Percentiles rank a stretch among this genome's conserved stretches.
Evolutionary conservation across 2,797 vertebrate species (phyloP).

Genomic region (Pagetopsis macropterus): DNA sequence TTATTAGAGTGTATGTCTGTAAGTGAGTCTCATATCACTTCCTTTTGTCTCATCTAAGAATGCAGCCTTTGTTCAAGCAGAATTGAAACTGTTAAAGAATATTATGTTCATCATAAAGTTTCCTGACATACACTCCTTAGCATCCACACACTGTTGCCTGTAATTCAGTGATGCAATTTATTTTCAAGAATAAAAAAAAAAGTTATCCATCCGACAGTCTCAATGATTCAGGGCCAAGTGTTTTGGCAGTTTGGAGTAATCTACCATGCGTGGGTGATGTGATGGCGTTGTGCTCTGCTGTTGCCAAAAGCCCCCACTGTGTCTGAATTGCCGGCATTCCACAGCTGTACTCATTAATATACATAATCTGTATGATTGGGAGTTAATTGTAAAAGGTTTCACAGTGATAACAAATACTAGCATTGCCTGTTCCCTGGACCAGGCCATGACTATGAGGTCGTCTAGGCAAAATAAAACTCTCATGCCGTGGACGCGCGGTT

Average conservation of each 20-base stretch:
- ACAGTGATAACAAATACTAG: slow-evolving; percentile 1
- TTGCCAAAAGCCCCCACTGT: slow-evolving; percentile 37
- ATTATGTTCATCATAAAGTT: slow-evolving; percentile 10
- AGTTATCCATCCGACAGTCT: slow-evolving; percentile 16
- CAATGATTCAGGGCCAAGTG: slow-evolving; percentile 41
- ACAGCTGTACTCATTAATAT: slow-evolving; percentile 42
- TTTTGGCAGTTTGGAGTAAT: slow-evolving; percentile 43
- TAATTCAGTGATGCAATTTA: slow-evolving; percentile 25
- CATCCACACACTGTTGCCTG: slow-evolving; percentile 20
- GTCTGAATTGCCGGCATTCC: slow-evolving; percentile 28
- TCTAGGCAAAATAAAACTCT: no score
- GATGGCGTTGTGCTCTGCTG: slow-evolving; percentile 23
- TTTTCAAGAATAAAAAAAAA: slow-evolving; percentile 10
- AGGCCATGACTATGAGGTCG: no score
- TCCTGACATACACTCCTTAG: slow-evolving; percentile 2
- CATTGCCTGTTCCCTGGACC: no score
- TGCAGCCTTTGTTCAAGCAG: slow-evolving; percentile 29
- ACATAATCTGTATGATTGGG: slow-evolving; percentile 33
- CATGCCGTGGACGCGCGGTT: no score
- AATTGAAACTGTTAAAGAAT: slow-evolving; percentile 36
- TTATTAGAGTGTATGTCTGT: slow-evolving; percentile 10
- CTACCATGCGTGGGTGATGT: slow-evolving; percentile 30
- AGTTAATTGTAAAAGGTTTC: slow-evolving; percentile 9
- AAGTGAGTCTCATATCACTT: slow-evolving; percentile 17
- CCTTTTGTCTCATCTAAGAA: slow-evolving; percentile 29